phyloP scores from a whole-genome alignment of 1,140 invertebrate genomes.

The Gonioctena quinquepunctata region DNA sequence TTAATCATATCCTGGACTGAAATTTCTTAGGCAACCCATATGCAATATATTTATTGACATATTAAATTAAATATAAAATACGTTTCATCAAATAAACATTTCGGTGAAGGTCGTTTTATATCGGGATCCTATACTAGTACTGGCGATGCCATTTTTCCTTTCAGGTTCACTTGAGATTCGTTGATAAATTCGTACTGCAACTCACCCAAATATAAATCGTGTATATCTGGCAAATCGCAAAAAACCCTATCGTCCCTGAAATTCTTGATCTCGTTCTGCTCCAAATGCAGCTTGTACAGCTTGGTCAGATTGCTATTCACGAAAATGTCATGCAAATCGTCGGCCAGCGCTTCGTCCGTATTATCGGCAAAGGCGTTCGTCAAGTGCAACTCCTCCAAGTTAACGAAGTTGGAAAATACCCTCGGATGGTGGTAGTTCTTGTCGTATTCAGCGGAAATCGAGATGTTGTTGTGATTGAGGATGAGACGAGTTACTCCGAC shows the following conservation, averaged over 20 bases:
- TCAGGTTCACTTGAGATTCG: no score
- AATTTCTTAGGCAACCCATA: no score
- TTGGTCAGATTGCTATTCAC: constrained; percentile 69
- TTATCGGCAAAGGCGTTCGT: constrained; percentile 77
- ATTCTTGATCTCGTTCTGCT: constrained; percentile 76
- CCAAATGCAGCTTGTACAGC: constrained; percentile 74
- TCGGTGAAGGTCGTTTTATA: no score
- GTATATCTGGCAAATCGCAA: constrained; percentile 69
- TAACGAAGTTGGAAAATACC: constrained; percentile 78
- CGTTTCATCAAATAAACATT: no score
- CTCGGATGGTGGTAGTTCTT: constrained; percentile 70
- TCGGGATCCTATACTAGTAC: no score
- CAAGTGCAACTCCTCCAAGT: constrained; percentile 72
- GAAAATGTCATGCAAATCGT: constrained; percentile 74
- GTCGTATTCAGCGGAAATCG: constrained; percentile 62
- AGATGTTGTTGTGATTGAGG: constrained; percentile 75
- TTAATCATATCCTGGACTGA: no score
- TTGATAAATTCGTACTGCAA: no score
- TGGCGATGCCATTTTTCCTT: no score
- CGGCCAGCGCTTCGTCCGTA: constrained; percentile 63
- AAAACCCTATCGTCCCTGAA: constrained; percentile 71
- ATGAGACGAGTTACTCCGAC: constrained; percentile 71
- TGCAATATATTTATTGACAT: no score
- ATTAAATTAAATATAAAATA: no score
- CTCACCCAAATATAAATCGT: constrained; percentile 69